Evolutionary conservation across 2,113 vertebrate species (phyloP).

Genomic region (Rousettus leschenaultii): DNA sequence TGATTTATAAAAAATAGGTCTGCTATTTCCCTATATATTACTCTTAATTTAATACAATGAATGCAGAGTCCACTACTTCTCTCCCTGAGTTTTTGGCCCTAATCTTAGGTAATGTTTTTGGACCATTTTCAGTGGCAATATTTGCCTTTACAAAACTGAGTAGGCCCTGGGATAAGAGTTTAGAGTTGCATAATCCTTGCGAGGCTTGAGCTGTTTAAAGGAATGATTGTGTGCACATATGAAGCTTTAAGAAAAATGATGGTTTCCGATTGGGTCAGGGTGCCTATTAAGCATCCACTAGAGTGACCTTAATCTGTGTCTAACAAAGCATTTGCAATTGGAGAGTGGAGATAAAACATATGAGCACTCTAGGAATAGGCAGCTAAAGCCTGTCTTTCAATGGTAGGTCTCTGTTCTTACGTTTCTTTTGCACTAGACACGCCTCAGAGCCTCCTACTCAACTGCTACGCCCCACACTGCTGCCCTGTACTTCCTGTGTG

Average conservation of each 20-base stretch:
- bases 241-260: not conserved
- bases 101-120: not conserved
- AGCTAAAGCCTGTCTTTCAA: not conserved
- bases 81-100: not conserved
- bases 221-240: not conserved
- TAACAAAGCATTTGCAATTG: not conserved
- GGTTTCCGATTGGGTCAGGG: not conserved
- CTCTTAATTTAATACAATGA: not conserved
- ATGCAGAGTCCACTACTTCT: not conserved
- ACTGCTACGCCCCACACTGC: not conserved
- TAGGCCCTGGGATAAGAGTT: not conserved
- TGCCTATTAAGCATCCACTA: not conserved
- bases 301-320: slow-evolving; percentile 8
- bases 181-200: not conserved
- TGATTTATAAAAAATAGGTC: not conserved
- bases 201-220: not conserved
- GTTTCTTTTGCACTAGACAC: slow-evolving; percentile 1
- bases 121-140: not conserved
- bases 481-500: slow-evolving; percentile 47
- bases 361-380: not conserved
- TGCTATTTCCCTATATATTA: not conserved
- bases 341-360: not conserved
- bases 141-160: not conserved
- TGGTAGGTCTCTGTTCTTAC: not conserved
- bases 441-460: not conserved